Evolutionary conservation across 1,140 invertebrate species (phyloP), one percentile per base, ranked within the genome.

Genomic region (Ostrea edulis): DNA sequence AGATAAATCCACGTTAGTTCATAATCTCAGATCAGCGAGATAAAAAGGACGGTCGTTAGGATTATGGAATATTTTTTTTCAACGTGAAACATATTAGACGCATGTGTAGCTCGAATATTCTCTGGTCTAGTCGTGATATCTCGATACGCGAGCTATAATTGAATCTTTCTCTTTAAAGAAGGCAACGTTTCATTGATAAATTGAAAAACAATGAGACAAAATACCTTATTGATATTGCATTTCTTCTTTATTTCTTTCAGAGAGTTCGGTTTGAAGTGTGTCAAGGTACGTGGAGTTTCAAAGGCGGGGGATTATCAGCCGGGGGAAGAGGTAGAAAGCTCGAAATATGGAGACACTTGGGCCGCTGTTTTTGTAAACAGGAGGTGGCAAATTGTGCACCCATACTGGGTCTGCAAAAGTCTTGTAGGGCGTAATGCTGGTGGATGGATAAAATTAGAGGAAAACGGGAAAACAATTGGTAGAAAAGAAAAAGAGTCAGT

Each of bases 391-490:
- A 87, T 91, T 20, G 86, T 91, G n/a, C 88, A 91, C 87, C 88
- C 89, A 1, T 91, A 82, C 71, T 91, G 90, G 90, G 82, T 90
- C 5, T 91, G 90, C 87, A 58, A 85, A 44, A 71, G 87, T 8
- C 25, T 91, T 9, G 85, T 86, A 22, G 90, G 90, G 8, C 62
- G 86, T n/a, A 82, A 52, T 4, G 5, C 89, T 35, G 89, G 88
- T 9, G 90, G 90, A 14, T 90, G 90, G 90, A 87, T 90, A 8
- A 91, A 91, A 77, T 20, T 90, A 12, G 90, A 89, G 55, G 83
- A 68, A 29, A 83, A 84, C 11, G 89, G 89, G 11, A 71, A 86
- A 65, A 5, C 77, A 0, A 71, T 83, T 9, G 68, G 53, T 8
- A 44, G 85, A 44, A 62, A 22, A 62, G 54, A 88, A 62, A 44